Evolutionary conservation across 1,140 invertebrate species (phyloP).

Genomic region (Paramacrobiotus metropolitanus): DNA sequence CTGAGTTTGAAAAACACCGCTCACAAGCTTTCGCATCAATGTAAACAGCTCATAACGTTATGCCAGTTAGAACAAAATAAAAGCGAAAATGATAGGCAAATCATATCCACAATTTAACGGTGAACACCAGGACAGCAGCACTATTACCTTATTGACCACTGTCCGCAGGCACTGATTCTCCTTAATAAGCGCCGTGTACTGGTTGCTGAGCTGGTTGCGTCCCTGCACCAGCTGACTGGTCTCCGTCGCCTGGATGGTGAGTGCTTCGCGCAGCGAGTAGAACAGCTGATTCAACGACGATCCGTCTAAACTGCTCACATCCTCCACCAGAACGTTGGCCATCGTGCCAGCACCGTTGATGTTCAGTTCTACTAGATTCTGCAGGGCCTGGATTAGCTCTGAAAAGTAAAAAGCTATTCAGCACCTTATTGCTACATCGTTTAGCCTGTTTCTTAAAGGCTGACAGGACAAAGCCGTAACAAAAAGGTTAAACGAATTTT

Average conservation of each 20-base stretch:
- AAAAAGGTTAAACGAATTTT: no score
- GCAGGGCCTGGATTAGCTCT: neutral
- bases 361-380: neutral
- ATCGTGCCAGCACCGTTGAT: neutral
- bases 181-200: neutral
- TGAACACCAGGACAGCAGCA: no score
- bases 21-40: no score
- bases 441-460: no score
- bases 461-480: no score
- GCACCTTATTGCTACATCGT: no score
- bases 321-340: neutral
- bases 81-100: no score
- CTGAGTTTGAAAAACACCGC: no score
- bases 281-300: neutral
- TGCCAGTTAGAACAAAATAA: no score
- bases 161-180: neutral
- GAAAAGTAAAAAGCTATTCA: no score
- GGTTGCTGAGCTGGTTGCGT: neutral
- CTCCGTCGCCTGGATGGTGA: neutral
- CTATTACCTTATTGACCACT: neutral
- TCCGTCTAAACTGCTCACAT: neutral
- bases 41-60: no score
- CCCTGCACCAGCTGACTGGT: neutral
- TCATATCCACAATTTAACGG: no score
- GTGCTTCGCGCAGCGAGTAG: neutral